These are phyloP conservation scores for Drosophila santomea DNA, from an alignment of 1,140 invertebrate species.

Conservation along the genomic window DNA sequence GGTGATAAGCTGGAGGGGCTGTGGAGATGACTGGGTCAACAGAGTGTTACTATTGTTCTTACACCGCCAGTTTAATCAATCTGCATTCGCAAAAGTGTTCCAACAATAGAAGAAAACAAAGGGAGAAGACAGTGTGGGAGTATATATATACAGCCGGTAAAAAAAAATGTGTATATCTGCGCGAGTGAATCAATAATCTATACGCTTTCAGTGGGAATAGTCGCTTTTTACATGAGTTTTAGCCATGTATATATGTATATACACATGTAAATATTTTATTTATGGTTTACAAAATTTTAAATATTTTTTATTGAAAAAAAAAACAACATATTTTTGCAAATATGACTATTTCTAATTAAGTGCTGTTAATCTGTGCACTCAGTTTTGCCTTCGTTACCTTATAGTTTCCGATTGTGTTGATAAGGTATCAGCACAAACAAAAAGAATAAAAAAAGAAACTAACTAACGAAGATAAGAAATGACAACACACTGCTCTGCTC, in stretches of 20 bases:
- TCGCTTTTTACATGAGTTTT: neutral
- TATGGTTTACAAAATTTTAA: too few relatives aligned
- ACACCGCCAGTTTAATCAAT: slow-evolving; percentile 1
- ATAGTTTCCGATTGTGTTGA: slow-evolving; percentile 7
- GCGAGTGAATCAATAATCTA: slow-evolving; percentile 16
- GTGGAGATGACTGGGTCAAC: neutral
- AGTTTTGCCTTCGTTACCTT: neutral
- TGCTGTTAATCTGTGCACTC: neutral
- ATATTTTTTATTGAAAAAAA: neutral
- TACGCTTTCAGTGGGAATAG: neutral
- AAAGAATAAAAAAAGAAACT: slow-evolving; percentile 17
- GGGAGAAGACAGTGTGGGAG: neutral
- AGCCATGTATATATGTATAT: too few relatives aligned
- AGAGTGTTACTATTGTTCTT: slow-evolving; percentile 1
- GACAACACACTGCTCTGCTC: slow-evolving; percentile 26
- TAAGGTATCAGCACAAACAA: slow-evolving; percentile 22
- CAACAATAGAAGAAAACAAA: neutral
- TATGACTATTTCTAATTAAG: neutral
- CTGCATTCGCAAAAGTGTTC: slow-evolving; percentile 12
- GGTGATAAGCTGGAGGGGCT: neutral
- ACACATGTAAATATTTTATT: too few relatives aligned
- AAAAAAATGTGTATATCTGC: slow-evolving; percentile 16
- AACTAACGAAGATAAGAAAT: slow-evolving; percentile 28
- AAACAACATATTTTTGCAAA: neutral
- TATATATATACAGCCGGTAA: slow-evolving; percentile 4